Evolutionary conservation across 2,113 vertebrate species (phyloP).

Genomic region (Limanda limanda): DNA sequence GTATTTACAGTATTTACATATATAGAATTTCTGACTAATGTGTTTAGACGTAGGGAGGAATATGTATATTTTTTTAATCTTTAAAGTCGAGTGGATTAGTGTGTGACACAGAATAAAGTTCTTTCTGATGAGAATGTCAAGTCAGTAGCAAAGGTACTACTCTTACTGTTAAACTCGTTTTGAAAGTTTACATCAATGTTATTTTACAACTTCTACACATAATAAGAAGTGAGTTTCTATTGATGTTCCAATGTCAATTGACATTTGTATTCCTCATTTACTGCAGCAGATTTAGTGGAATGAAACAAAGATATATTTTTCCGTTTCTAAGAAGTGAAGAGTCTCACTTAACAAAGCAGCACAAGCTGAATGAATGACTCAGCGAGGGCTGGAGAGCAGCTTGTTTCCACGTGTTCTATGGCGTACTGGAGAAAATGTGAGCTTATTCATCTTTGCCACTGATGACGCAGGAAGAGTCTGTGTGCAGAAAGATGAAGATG

Average conservation of each 20-base stretch:
- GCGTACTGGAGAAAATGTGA: not conserved
- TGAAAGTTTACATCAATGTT: not conserved
- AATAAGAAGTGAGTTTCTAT: not conserved
- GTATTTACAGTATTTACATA: conserved; percentile 14
- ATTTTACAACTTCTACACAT: not conserved
- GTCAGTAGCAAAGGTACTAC: not conserved
- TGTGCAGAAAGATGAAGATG: not conserved
- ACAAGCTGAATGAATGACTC: not conserved
- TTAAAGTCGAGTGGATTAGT: not conserved
- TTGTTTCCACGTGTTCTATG: not conserved
- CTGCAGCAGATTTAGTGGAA: not conserved
- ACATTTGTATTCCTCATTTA: not conserved
- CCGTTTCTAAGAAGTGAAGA: not conserved
- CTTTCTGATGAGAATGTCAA: too few relatives aligned
- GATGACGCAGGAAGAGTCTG: not conserved
- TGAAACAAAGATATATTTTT: not conserved
- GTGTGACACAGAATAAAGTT: not conserved
- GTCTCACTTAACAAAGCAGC: not conserved
- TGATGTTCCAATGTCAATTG: too few relatives aligned
- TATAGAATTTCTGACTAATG: conserved; percentile 33
- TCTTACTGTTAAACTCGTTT: not conserved
- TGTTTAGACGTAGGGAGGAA: not conserved
- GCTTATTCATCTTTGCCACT: not conserved
- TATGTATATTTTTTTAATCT: not conserved
- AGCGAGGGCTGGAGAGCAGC: not conserved